These are phyloP conservation scores for Caenorhabditis auriculariae DNA, from an alignment of 2,888 invertebrate species.

Conservation along the genomic window DNA sequence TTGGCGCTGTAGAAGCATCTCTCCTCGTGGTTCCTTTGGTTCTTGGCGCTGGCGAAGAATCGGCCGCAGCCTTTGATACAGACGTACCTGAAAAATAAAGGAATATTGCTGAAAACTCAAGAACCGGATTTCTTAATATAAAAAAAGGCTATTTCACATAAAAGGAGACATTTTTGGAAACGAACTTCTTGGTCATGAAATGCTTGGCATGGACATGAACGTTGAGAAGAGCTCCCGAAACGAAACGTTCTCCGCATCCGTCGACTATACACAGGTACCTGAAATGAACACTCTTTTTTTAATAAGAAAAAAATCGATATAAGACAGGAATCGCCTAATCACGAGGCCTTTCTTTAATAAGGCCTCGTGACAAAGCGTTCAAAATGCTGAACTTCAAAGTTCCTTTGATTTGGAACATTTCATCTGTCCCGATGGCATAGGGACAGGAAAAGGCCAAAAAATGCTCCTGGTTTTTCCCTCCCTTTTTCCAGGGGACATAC, in stretches of 20 bases:
- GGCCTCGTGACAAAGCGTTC: background rate
- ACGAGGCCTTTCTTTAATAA: background rate
- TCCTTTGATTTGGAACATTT: background rate
- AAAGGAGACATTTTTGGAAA: background rate
- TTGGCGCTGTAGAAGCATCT: conserved; percentile 33
- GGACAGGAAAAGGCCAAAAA: too few species aligned
- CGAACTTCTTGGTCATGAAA: conserved; percentile 34
- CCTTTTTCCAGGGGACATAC: too few species aligned
- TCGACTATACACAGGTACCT: conserved; percentile 26
- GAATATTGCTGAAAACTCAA: background rate
- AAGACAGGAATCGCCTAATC: background rate
- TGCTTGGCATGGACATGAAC: conserved; percentile 44
- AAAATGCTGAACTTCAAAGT: too few species aligned
- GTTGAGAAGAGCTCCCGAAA: conserved; percentile 46
- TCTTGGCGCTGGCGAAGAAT: conserved; percentile 30
- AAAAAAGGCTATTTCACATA: background rate
- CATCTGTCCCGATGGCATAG: background rate
- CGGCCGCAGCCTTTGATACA: conserved; percentile 55
- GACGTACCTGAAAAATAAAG: conserved; percentile 32
- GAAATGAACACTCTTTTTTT: too few species aligned
- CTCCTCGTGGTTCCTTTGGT: conserved; percentile 36
- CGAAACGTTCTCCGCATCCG: conserved; percentile 34
- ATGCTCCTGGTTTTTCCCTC: too few species aligned
- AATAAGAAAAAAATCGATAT: too few species aligned
- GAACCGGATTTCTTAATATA: background rate